A percentile compares a stretch with the other conserved stretches of the same genome.
phyloP scores from a whole-genome alignment of 2,888 invertebrate species.

The Pheosia tremula region DNA sequence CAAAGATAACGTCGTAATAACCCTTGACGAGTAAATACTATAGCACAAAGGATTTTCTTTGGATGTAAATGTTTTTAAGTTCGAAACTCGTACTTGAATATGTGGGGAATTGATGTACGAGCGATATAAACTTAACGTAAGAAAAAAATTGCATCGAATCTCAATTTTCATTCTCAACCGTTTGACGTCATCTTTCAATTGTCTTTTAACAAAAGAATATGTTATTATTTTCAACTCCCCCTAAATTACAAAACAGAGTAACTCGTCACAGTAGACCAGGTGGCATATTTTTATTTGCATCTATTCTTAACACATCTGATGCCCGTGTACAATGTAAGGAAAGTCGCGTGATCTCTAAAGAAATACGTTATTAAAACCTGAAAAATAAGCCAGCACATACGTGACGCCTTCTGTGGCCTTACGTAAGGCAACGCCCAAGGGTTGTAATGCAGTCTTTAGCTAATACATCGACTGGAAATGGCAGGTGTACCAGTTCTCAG shows the following conservation, averaged over 20 bases:
- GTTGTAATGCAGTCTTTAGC: no score
- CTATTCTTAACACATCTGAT: slow-evolving; percentile 21
- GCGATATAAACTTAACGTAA: no score
- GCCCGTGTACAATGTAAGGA: slow-evolving; percentile 10
- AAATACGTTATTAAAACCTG: slow-evolving; percentile 9
- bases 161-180: not conserved
- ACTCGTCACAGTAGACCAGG: slow-evolving; percentile 12
- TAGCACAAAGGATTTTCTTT: no score
- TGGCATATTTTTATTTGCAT: slow-evolving; percentile 16
- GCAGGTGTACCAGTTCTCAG: not conserved
- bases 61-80: no score
- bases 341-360: slow-evolving; percentile 9
- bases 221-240: slow-evolving; percentile 19
- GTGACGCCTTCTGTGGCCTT: not conserved
- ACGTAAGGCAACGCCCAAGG: no score
- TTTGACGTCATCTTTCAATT: not conserved
- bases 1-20: no score
- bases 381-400: no score
- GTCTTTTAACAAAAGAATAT: slow-evolving; percentile 12
- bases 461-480: no score
- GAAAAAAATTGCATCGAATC: not conserved
- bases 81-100: no score
- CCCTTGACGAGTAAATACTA: no score
- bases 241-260: slow-evolving; percentile 16
- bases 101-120: no score